Base-by-base conservation (phyloP, 2,113 vertebrate genomes). In the Chrysemys picta region DNA sequence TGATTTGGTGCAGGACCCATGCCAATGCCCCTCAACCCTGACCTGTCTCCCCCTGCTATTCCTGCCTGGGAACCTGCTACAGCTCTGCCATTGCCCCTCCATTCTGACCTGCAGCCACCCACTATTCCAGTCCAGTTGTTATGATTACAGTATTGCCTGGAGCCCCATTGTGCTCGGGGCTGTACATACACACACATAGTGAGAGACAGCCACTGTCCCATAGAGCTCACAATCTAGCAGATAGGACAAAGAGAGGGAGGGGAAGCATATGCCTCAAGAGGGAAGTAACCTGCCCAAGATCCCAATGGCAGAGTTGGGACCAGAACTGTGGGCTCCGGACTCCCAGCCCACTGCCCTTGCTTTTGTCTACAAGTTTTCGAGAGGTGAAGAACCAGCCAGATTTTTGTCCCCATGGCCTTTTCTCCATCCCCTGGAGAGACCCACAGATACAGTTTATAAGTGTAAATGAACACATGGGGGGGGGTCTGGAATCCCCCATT, bases 11-110 rank as follows among this genome's bases (percentile, higher is more conserved):
- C 53, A 86, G 72, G 42, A 42, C 16, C 2, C 29, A 50, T 75
- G 45, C 35, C 17, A 65, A 19, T 1, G 1, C 65, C 38, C 50
- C 52, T 49, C 7, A 0, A 0, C 86, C 72, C n/a, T 21, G 62
- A 8, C 27, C 16, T 72, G 35, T n/a, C 31, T 72, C 17, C 17
- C 62, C 17, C 89, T 24, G 57, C 21, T 21, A 24, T 42, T 38
- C 21, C 72, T 45, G 38, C 38, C 72, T 76, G 19, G 72, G 22
- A 24, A 45, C 42, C 10, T 1, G 6, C 24, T 42, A 76, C 38
- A 7, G 13, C n/a, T 72, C 75, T 27, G 75, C 42, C 75, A 47
- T 12, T 27, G 24, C 72, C 10, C 72, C 21, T 42, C 75, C 42
- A 76, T 45, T 24, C 75, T 42, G 69, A 5, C 69, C 25, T 47